These are phyloP conservation scores for Centropristis striata DNA, from an alignment of 2,113 vertebrate species.

Conservation along the genomic window DNA sequence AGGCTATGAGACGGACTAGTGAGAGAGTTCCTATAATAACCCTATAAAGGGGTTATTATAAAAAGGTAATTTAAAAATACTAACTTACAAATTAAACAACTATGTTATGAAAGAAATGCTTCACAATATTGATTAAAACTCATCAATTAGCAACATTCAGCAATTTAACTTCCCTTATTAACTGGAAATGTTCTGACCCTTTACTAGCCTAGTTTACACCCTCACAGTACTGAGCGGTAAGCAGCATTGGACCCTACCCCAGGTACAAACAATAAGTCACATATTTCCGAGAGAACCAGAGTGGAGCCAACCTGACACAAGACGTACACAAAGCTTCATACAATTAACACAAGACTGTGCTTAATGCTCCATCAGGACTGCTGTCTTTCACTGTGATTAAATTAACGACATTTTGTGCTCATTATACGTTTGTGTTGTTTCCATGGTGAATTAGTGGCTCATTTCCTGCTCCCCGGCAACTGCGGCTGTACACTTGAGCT, in stretches of 20 bases:
- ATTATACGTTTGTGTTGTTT: conserved; percentile 38
- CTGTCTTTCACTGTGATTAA: background rate
- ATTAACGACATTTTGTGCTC: conserved; percentile 17
- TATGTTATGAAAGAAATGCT: too few species aligned
- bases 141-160: too few species aligned
- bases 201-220: too few species aligned
- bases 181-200: too few species aligned
- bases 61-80: too few species aligned
- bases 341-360: background rate
- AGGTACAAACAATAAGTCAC: background rate
- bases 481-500: conserved; percentile 6
- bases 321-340: too few species aligned
- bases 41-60: too few species aligned
- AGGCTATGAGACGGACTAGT: too few species aligned
- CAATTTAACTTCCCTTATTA: too few species aligned
- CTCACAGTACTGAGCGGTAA: background rate
- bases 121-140: too few species aligned
- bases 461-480: conserved; percentile 6
- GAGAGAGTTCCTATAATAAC: too few species aligned
- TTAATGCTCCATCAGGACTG: background rate
- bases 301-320: background rate
- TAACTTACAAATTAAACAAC: too few species aligned
- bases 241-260: background rate
- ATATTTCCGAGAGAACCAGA: background rate
- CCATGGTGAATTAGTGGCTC: conserved; percentile 31